Evolutionary conservation across 2,888 invertebrate genomes (phyloP), one percentile per base, ranked within the genome.

Genomic region (Taenaris catops): DNA sequence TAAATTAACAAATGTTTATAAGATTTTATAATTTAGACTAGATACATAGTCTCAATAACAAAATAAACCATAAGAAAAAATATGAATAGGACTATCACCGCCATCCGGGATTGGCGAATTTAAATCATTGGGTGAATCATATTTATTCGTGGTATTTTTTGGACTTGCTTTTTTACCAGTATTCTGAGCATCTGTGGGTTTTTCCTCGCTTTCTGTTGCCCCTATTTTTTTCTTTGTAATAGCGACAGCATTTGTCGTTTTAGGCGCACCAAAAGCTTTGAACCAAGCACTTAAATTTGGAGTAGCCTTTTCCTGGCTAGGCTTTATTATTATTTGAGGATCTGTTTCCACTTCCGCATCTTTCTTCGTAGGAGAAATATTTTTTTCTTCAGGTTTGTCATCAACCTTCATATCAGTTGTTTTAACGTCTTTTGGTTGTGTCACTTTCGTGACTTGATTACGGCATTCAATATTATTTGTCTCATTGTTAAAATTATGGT

Each of bases 231-330:
- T 93, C 25, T 88, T 88, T 1, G 64, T 52, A 3, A 87, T 67
- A 40, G 87, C 71, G 1, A 65, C 51, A 3, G 87, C 64, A 41
- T 87, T 72, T 1, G 90, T 83, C 41, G 87, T 89, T 73, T 95
- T 95, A 0, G 96, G 96, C 0, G 94, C 93, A 4, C 96, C 96
- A 63, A 96, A 96, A 0, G 96, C 96, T 73, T 95, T 96, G 45
- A 96, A 94, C 96, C 96, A 96, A 12, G 95, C 96, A 63, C 95
- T 96, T 35, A 95, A 84, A 75, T 96, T 95, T 0, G 96, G 96
- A 17, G 94, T 94, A 8, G 93, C 92, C 63, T 92, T 92, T 44
- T 90, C 89, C 54, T 91, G 89, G 43, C 89, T 89, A 9, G 73
- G 80, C 51, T 81, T 80, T 1, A 42, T 69, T 41, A 49, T 78